Conservation (phyloP, 2,888 invertebrate genomes). For the Thymelicus acteon region DNA sequence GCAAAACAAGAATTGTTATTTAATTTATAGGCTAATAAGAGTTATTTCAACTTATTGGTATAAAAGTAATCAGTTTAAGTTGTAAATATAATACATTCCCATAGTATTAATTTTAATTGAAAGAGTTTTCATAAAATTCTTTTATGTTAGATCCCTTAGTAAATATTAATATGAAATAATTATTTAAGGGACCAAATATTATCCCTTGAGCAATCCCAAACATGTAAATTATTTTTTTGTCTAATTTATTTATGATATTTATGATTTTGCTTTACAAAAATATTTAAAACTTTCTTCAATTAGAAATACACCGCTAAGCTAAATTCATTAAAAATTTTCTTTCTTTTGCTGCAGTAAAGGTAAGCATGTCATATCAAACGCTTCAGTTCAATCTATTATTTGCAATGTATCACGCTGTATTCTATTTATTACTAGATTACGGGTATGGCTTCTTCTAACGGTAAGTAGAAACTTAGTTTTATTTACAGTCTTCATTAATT, state of each 20-base stretch:
- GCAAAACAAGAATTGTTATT: background rate
- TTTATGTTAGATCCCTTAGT: too few species aligned
- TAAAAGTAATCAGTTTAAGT: background rate
- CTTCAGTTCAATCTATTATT: slow-evolving; percentile 33
- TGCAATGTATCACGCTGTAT: slow-evolving; percentile 8
- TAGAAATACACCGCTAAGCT: background rate
- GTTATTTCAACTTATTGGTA: background rate
- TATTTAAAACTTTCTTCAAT: background rate
- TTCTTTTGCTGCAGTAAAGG: slow-evolving; percentile 40
- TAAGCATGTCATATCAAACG: slow-evolving; percentile 58
- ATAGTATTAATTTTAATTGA: background rate
- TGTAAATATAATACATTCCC: background rate
- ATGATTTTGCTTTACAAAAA: background rate
- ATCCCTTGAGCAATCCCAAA: background rate
- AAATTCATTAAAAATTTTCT: slow-evolving; percentile 19
- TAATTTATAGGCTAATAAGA: background rate
- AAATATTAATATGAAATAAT: background rate
- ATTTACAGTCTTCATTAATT: background rate
- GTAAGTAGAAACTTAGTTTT: slow-evolving; percentile 45
- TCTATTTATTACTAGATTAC: slow-evolving; percentile 22
- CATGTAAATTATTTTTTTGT: background rate
- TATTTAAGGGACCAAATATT: background rate
- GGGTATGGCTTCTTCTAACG: slow-evolving; percentile 41
- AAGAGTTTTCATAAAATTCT: background rate
- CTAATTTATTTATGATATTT: background rate